Conservation (phyloP, 2,888 invertebrate genomes). For the Bellardia bayeri region DNA sequence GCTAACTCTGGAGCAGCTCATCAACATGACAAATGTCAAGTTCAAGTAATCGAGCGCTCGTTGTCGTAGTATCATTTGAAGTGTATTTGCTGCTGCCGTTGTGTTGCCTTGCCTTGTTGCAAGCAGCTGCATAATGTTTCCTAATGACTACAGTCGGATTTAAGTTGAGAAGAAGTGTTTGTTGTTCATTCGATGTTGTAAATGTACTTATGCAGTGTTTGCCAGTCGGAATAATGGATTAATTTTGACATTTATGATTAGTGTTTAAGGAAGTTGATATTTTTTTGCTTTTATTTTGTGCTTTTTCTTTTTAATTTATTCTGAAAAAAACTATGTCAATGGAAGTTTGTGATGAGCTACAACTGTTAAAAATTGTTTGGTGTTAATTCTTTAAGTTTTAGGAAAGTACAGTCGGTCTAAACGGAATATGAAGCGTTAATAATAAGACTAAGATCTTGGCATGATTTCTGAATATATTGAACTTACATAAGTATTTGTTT, state of each 20-base stretch:
- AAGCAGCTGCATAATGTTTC: conserved; percentile 67
- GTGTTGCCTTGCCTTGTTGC: not conserved
- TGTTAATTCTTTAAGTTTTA: too few relatives aligned
- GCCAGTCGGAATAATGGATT: conserved; percentile 65
- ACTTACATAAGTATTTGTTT: too few relatives aligned
- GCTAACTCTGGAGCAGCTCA: conserved; percentile 44
- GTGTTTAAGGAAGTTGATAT: conserved; percentile 59
- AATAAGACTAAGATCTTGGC: too few relatives aligned
- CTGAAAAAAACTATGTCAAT: conserved; percentile 37
- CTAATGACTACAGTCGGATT: conserved; percentile 52
- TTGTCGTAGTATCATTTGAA: conserved; percentile 10
- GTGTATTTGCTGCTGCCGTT: not conserved
- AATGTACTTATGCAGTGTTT: conserved; percentile 39
- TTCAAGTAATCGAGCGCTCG: conserved; percentile 58
- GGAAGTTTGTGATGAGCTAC: conserved; percentile 38
- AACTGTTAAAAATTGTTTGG: conserved; percentile 21
- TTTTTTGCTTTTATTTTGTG: not conserved
- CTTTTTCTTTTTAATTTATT: conserved; percentile 12
- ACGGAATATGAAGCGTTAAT: too few relatives aligned
- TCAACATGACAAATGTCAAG: conserved; percentile 71
- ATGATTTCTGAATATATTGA: too few relatives aligned
- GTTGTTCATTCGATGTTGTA: conserved; percentile 17
- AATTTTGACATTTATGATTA: conserved; percentile 75
- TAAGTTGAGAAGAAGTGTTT: conserved; percentile 57
- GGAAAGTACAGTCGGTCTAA: too few relatives aligned